Conservation (phyloP, 2,113 vertebrate genomes). For the Gymnobelideus leadbeateri region DNA sequence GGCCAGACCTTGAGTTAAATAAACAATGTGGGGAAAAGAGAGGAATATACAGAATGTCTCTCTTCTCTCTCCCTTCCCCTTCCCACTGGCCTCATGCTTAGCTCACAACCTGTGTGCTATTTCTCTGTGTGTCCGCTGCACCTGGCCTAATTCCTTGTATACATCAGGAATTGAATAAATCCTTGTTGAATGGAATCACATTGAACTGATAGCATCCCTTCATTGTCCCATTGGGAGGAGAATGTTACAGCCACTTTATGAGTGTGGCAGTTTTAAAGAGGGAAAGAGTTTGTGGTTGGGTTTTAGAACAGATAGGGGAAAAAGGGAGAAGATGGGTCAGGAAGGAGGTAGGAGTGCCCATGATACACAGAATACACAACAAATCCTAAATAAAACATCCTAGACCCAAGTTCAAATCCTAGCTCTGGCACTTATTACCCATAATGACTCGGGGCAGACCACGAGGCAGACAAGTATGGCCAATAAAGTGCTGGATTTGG, state of each 20-base stretch:
- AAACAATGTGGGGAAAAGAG: not conserved
- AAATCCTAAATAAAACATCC: not conserved
- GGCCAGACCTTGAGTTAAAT: not conserved
- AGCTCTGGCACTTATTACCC: not conserved
- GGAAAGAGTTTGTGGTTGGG: not conserved
- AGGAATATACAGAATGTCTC: not conserved
- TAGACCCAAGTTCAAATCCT: not conserved
- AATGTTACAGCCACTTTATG: not conserved
- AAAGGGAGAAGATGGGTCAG: not conserved
- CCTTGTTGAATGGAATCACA: not conserved
- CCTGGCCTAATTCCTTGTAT: not conserved
- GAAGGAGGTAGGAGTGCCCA: not conserved
- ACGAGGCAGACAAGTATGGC: not conserved
- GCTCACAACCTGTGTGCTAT: not conserved
- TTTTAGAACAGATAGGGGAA: not conserved
- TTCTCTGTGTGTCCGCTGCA: no score
- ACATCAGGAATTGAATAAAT: not conserved
- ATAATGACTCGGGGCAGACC: not conserved
- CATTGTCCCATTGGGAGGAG: not conserved
- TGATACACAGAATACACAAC: not conserved
- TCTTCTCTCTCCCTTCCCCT: not conserved
- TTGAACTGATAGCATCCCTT: not conserved
- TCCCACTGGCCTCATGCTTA: not conserved
- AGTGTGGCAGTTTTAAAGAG: not conserved
- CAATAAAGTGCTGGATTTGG: not conserved